phyloP scores from a whole-genome alignment of 2,113 vertebrate genomes.

The Parus major region DNA sequence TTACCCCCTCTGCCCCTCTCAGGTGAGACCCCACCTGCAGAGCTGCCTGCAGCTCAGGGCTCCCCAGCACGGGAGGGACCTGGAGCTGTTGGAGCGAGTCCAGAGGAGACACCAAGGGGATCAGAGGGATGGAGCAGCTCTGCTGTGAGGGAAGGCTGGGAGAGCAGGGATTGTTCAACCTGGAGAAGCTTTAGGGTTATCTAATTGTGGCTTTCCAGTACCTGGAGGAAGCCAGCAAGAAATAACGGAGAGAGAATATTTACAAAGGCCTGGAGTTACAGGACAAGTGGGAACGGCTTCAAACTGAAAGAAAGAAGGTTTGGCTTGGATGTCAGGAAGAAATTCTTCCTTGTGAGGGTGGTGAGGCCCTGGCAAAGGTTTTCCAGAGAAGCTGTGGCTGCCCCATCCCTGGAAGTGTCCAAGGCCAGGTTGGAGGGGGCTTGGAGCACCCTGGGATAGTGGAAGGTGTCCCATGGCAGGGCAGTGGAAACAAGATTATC shows the following conservation, averaged over 20 bases:
- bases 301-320: not conserved
- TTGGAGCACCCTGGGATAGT: not conserved
- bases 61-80: not conserved
- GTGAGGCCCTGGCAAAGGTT: not conserved
- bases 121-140: not conserved
- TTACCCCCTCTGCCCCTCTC: not conserved
- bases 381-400: not conserved
- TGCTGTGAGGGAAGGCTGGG: not conserved
- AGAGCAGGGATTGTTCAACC: not conserved
- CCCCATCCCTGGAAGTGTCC: not conserved
- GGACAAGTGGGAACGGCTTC: not conserved
- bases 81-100: not conserved
- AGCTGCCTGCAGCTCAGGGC: not conserved
- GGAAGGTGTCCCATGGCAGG: not conserved
- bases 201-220: not conserved
- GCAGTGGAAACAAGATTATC: accelerated
- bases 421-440: accelerated
- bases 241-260: not conserved
- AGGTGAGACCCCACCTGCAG: not conserved
- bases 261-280: not conserved
- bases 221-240: not conserved
- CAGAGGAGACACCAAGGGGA: not conserved
- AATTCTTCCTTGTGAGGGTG: not conserved
- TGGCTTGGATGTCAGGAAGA: not conserved
- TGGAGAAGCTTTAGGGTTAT: not conserved